Evolutionary conservation across 1,140 invertebrate genomes (phyloP), one percentile per base, ranked within the genome.

Genomic region (Drosophila tsacasi): DNA sequence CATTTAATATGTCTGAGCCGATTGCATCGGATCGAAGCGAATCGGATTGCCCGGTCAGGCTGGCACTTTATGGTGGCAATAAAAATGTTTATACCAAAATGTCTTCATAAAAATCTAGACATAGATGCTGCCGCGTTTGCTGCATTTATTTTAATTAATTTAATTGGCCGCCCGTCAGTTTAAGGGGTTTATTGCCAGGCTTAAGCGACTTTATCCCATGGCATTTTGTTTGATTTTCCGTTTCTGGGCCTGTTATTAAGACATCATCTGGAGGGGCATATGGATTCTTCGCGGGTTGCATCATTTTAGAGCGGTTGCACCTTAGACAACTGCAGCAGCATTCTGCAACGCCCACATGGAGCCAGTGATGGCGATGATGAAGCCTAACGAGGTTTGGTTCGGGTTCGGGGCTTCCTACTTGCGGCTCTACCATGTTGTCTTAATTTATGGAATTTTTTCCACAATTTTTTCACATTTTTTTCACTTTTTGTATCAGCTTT

Each of bases 381-480:
- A 61, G 44, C 62, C 42, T 55, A 72, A 76, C 65, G 65, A 60
- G 75, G 75, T 62, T 78, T 65, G 76, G 69, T 54, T 40, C 19
- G 61, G 69, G 19, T 12, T 44, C 42, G 42, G 66, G 66, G 67
- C 68, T 74, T 74, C 76, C 64, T 79, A 81, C 75, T 66, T 73
- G 61, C 23, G 66, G 69, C 46, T 72, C 27, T 72, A 44, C 44
- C 67, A 25, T 23, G 69, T 17, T 42, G 46, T 74, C 77, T 74
- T 78, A 69, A 84, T 81, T 85, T 81, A 85, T 86, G 79, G 83
- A 86, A 85, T 85, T 85, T 63, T 46, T 47, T 15, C 6, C 27
- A 27, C 27, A 2, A 25, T 25, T n/a, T n/a, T 9, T 30, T 30
- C 1, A 47, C 25, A 25, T 47, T 62, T 67, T 39, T 27, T 35